These are phyloP conservation scores for Lepilemur septentrionalis DNA, from an alignment of 2,797 vertebrate genomes.

Conservation along the genomic window DNA sequence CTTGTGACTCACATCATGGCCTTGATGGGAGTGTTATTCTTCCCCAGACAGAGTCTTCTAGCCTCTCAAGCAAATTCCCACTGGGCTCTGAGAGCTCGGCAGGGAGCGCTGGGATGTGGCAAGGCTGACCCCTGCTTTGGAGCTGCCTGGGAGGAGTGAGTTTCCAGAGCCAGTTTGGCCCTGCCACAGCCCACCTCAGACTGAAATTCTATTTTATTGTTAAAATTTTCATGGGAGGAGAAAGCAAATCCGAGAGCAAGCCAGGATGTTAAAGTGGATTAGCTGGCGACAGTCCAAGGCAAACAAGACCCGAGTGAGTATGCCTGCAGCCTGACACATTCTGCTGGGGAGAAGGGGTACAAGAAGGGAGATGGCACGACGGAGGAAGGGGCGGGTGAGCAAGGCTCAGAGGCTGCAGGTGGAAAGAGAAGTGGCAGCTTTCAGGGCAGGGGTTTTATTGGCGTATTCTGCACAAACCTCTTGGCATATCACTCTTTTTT, in stretches of 20 bases:
- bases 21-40: constrained; percentile 62
- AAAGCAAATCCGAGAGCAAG: constrained; percentile 56
- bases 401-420: no score
- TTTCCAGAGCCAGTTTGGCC: constrained; percentile 59
- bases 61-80: constrained; percentile 38
- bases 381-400: not conserved
- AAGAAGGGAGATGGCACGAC: not conserved
- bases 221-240: constrained; percentile 35
- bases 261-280: constrained; percentile 91
- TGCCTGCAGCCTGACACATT: not conserved
- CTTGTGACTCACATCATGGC: constrained; percentile 58
- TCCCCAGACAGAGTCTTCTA: constrained; percentile 22
- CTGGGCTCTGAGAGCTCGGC: constrained; percentile 40
- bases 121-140: constrained; percentile 32
- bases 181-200: not conserved
- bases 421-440: not conserved
- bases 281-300: constrained; percentile 88
- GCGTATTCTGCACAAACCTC: not conserved
- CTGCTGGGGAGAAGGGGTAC: not conserved
- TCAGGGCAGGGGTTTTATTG: not conserved
- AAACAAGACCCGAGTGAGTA: constrained; percentile 82
- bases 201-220: not conserved
- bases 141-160: not conserved
- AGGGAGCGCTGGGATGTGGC: not conserved
- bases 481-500: not conserved